phyloP scores from a whole-genome alignment of 2,113 vertebrate genomes.

The Hepsetus odoe region DNA sequence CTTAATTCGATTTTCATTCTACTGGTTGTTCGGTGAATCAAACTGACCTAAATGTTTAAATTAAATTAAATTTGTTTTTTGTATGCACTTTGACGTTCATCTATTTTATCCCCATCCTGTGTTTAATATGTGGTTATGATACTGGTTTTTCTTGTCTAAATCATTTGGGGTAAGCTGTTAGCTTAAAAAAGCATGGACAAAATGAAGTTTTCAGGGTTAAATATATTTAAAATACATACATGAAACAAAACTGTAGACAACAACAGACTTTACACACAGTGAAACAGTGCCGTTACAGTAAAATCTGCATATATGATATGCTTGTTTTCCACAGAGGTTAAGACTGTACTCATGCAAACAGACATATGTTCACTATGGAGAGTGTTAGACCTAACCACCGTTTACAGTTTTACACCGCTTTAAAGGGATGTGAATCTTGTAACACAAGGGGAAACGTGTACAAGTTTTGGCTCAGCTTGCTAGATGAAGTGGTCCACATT shows the following conservation, averaged over 20 bases:
- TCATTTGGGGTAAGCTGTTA: no score
- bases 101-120: no score
- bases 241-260: constrained; percentile 2
- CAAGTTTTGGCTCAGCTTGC: background rate
- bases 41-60: no score
- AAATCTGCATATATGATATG: constrained; percentile 54
- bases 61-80: no score
- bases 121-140: no score
- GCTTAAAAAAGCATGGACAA: background rate
- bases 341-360: constrained; percentile 23
- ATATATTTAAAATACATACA: background rate
- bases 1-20: no score
- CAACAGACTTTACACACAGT: constrained; percentile 31
- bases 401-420: constrained; percentile 5
- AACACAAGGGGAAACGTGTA: background rate
- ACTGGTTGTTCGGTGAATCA: no score
- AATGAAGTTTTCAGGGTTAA: background rate
- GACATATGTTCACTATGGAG: constrained; percentile 20
- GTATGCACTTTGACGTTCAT: no score
- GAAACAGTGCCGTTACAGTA: constrained; percentile 33
- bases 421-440: constrained; percentile 29
- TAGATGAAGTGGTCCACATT: background rate
- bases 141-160: no score
- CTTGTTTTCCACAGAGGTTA: constrained; percentile 38
- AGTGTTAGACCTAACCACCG: constrained; percentile 33